Evolutionary conservation across 2,888 invertebrate species (phyloP).

Genomic region (Chouioia cunea): DNA sequence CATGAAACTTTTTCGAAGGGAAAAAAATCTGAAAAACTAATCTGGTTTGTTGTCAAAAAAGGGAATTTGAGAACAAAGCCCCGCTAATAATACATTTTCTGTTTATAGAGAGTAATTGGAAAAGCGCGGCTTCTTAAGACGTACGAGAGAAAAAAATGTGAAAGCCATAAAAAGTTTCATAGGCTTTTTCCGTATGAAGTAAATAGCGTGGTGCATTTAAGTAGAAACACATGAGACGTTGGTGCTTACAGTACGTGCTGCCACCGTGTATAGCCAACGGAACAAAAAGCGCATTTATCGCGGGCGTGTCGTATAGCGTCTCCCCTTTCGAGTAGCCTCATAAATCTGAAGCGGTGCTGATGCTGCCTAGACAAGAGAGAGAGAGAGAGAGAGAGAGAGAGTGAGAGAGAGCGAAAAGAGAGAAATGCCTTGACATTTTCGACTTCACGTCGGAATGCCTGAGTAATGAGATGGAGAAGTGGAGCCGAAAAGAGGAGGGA

Average conservation of each 20-base stretch:
- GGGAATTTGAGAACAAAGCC: too few relatives aligned
- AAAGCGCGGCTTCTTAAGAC: conserved; percentile 7
- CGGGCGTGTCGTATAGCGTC: conserved; percentile 38
- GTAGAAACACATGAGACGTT: conserved; percentile 38
- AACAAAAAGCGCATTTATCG: conserved; percentile 50
- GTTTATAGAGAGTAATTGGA: too few relatives aligned
- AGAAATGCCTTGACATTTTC: conserved; percentile 38
- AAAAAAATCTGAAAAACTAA: too few relatives aligned
- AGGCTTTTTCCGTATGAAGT: background rate
- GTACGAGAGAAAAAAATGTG: background rate
- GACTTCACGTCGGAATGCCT: conserved; percentile 48
- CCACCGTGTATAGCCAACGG: conserved; percentile 9
- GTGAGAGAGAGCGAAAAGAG: background rate
- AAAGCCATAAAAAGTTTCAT: conserved; percentile 18
- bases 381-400: conserved; percentile 22
- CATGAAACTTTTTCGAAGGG: too few relatives aligned
- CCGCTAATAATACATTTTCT: too few relatives aligned
- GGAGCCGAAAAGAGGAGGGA: conserved; percentile 13
- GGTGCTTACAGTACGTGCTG: background rate
- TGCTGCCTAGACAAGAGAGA: background rate
- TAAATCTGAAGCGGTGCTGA: conserved; percentile 46
- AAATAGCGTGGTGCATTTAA: conserved; percentile 23
- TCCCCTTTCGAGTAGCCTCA: conserved; percentile 43
- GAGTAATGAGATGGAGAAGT: conserved; percentile 48
- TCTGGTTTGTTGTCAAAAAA: too few relatives aligned